A percentile compares a stretch with the other conserved stretches of the same genome.
Evolutionary conservation across 2,888 invertebrate genomes (phyloP).

Genomic region (Plagiodera versicolora): DNA sequence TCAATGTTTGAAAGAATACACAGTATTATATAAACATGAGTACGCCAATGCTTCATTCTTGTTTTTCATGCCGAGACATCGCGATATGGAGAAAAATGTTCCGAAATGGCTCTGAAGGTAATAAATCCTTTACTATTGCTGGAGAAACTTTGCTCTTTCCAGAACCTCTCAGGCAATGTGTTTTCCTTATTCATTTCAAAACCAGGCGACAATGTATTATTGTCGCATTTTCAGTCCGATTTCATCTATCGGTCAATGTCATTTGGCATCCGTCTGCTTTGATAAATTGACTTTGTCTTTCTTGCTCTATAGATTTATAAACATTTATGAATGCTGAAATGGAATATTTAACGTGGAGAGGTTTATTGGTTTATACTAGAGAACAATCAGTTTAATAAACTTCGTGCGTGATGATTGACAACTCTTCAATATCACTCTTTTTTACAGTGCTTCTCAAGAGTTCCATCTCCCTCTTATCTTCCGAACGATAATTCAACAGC

Average conservation of each 20-base stretch:
- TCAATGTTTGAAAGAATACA: too few species aligned
- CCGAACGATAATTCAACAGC: too few species aligned
- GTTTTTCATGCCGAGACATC: background rate
- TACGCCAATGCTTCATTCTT: background rate
- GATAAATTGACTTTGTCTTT: conserved; percentile 19
- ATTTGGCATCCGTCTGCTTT: conserved; percentile 20
- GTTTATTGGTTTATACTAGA: background rate
- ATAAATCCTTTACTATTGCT: conserved; percentile 1
- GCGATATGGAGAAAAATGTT: conserved; percentile 1
- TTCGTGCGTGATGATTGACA: too few species aligned
- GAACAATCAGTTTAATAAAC: too few species aligned
- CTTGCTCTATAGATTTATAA: conserved; percentile 15
- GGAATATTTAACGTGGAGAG: background rate
- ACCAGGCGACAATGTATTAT: conserved; percentile 15
- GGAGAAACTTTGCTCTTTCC: conserved; percentile 1
- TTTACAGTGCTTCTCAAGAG: too few species aligned
- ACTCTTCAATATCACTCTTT: too few species aligned
- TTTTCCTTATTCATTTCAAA: conserved; percentile 13
- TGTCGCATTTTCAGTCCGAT: conserved; percentile 10
- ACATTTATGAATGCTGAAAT: conserved; percentile 14
- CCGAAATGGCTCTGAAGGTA: background rate
- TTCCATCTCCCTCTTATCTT: too few species aligned
- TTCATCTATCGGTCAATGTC: conserved; percentile 22
- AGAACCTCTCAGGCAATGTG: conserved; percentile 1
- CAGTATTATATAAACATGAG: too few species aligned